Conservation (phyloP, 1,140 invertebrate species). For the Pantala flavescens region DNA sequence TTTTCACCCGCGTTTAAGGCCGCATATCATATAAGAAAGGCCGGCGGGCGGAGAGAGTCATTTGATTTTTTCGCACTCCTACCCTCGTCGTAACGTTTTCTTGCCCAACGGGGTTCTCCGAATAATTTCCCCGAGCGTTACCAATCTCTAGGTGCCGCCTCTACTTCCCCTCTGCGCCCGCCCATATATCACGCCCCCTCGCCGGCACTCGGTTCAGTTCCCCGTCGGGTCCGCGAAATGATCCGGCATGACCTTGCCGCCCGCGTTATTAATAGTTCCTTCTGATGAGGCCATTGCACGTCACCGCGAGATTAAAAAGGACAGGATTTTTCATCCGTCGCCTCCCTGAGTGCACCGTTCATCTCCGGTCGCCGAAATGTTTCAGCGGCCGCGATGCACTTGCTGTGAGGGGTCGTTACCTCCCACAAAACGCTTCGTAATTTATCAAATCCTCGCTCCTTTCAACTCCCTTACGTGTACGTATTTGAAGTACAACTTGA, state of each 20-base stretch:
- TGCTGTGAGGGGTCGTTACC: too few species aligned
- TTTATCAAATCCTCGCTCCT: too few species aligned
- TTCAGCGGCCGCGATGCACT: too few species aligned
- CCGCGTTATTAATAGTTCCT: not conserved
- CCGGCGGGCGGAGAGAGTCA: not conserved
- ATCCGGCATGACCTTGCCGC: not conserved
- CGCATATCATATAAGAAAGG: not conserved
- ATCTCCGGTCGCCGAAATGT: too few species aligned
- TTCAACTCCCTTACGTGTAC: too few species aligned
- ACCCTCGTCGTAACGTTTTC: not conserved
- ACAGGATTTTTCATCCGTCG: too few species aligned
- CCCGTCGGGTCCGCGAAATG: not conserved
- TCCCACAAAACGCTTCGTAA: too few species aligned
- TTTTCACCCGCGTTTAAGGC: not conserved
- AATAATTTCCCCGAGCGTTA: too few species aligned
- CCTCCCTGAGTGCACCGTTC: too few species aligned
- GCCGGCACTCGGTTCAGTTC: not conserved
- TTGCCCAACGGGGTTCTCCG: not conserved
- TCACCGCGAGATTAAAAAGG: too few species aligned
- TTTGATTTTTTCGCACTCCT: conserved; percentile 7
- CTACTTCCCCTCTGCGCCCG: not conserved
- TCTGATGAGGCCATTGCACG: not conserved
- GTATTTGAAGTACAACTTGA: too few species aligned
- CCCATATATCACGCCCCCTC: not conserved
- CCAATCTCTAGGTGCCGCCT: not conserved